phyloP scores from a whole-genome alignment of 2,113 vertebrate species.

The Physeter macrocephalus region DNA sequence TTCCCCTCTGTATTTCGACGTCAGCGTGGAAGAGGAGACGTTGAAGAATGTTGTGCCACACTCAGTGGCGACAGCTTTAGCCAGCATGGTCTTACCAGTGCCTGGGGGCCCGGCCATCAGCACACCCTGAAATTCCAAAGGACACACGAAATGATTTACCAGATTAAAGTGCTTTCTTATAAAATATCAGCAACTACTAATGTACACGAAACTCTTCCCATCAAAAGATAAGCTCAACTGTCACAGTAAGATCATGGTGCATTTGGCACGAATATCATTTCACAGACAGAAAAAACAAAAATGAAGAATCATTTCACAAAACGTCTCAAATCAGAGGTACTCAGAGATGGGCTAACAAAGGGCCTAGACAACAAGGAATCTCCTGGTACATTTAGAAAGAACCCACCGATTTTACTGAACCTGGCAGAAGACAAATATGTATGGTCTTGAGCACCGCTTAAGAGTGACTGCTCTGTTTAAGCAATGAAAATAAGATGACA shows the following conservation, averaged over 20 bases:
- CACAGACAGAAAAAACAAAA: background rate
- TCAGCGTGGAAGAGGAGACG: constrained; percentile 86
- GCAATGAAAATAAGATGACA: background rate
- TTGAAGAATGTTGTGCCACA: constrained; percentile 88
- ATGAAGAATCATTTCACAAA: background rate
- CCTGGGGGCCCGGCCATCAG: constrained; percentile 89
- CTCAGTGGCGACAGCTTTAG: constrained; percentile 87
- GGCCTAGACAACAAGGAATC: background rate
- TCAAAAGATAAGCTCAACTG: background rate
- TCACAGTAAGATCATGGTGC: background rate
- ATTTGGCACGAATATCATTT: background rate
- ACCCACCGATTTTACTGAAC: background rate
- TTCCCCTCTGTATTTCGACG: constrained; percentile 86
- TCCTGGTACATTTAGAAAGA: background rate
- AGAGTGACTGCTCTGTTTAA: background rate
- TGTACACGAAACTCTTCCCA: background rate
- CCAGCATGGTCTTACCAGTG: constrained; percentile 88
- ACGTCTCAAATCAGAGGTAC: background rate
- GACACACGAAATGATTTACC: background rate
- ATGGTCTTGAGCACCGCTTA: background rate
- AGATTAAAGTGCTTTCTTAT: background rate
- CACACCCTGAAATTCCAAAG: constrained; percentile 79
- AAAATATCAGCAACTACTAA: background rate
- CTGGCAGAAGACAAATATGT: background rate
- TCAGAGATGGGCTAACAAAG: background rate